Evolutionary conservation across 2,888 invertebrate genomes (phyloP).

Genomic region (Apocheima hispidaria): DNA sequence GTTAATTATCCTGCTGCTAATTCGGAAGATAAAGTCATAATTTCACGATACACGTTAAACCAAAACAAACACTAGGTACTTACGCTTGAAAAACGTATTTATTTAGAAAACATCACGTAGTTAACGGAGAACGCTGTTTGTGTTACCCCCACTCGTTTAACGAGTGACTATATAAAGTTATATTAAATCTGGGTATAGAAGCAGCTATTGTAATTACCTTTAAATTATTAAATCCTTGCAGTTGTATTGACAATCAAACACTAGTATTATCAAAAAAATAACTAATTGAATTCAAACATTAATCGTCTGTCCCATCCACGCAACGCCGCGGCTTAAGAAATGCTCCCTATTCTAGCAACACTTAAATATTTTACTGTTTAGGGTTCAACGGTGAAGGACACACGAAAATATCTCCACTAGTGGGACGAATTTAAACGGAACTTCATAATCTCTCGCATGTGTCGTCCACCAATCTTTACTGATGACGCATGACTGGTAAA

Average conservation of each 20-base stretch:
- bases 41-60: slow-evolving; percentile 22
- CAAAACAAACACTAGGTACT: slow-evolving; percentile 37
- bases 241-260: not conserved
- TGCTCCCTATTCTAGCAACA: slow-evolving; percentile 11
- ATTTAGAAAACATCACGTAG: slow-evolving; percentile 32
- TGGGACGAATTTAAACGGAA: slow-evolving; percentile 36
- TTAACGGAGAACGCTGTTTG: slow-evolving; percentile 21
- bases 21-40: slow-evolving; percentile 39
- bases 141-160: slow-evolving; percentile 15
- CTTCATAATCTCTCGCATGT: slow-evolving; percentile 34
- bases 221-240: not conserved
- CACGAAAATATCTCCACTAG: slow-evolving; percentile 36
- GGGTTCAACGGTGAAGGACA: slow-evolving; percentile 46
- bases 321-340: not conserved
- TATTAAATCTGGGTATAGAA: slow-evolving; percentile 6
- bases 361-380: slow-evolving; percentile 15
- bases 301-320: not conserved
- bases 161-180: slow-evolving; percentile 21
- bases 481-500: slow-evolving; percentile 5
- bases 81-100: slow-evolving; percentile 27
- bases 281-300: not conserved
- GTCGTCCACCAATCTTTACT: slow-evolving; percentile 35
- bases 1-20: slow-evolving; percentile 27
- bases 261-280: not conserved
- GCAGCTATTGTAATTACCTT: not conserved